phyloP scores from a whole-genome alignment of 2,888 invertebrate genomes.

The Cordylochernes scorpioides region DNA sequence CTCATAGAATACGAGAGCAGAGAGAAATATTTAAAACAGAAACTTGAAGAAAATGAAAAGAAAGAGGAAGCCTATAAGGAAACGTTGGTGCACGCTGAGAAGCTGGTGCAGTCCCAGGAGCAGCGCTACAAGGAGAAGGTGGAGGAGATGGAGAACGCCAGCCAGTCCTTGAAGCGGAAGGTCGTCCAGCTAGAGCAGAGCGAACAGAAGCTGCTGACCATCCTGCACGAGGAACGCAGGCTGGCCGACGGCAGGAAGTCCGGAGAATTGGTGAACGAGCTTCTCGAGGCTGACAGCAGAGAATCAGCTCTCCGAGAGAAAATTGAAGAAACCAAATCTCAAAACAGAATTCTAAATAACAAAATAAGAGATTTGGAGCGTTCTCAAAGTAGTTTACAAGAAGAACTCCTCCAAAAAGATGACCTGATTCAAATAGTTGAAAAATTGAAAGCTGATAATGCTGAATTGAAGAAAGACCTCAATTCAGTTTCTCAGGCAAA shows the following conservation, averaged over 20 bases:
- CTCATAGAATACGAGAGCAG: constrained; percentile 5
- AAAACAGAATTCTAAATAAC: constrained; percentile 5
- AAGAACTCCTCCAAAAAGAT: constrained; percentile 11
- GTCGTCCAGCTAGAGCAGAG: constrained; percentile 8
- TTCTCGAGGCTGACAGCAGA: constrained; percentile 9
- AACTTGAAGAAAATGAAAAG: constrained; percentile 10
- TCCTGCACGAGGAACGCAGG: constrained; percentile 6
- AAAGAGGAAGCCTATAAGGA: constrained; percentile 14
- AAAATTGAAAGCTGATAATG: constrained; percentile 21
- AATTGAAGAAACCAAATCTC: constrained; percentile 5
- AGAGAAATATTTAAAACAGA: constrained; percentile 21
- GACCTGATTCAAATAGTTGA: constrained; percentile 12
- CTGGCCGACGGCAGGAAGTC: constrained; percentile 5
- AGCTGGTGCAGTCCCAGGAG: constrained; percentile 15
- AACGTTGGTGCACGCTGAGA: constrained; percentile 15
- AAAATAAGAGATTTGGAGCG: constrained; percentile 9
- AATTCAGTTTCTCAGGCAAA: constrained; percentile 13
- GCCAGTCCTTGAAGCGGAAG: constrained; percentile 4
- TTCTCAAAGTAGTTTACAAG: constrained; percentile 5
- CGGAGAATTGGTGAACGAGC: constrained; percentile 7
- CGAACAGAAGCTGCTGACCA: constrained; percentile 7
- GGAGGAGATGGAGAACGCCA: constrained; percentile 10
- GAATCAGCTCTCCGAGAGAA: constrained; percentile 8
- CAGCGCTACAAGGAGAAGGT: constrained; percentile 13
- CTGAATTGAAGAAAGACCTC: constrained; percentile 17